Evolutionary conservation across 2,797 vertebrate genomes (phyloP), one percentile per base, ranked within the genome.

Genomic region (Diplodus sargus): DNA sequence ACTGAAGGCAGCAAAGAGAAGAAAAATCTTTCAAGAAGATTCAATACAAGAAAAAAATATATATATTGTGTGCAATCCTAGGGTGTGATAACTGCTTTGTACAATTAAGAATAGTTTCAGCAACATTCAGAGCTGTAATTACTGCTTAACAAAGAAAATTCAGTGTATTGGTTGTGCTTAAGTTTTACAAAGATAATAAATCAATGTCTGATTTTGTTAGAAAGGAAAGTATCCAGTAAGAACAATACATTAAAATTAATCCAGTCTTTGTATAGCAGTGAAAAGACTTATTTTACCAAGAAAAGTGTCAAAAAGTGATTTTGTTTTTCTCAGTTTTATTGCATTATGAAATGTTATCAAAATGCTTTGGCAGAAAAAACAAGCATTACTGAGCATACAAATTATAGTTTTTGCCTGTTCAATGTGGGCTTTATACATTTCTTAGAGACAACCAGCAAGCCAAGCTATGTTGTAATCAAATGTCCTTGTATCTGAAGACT

Each of bases 161-260:
- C 5, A 25, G 45, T 75, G 4, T 52, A 45, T 39, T 61, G 16
- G 34, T 57, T 51, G 30, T 61, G 61, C n/a, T 60, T 22, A 9
- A 58, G 62, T 48, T 73, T 18, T 17, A 20, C 22, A 52, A 23
- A 74, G 15, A 62, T 43, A 79, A 65, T 48, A 58, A 51, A 79
- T 65, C 5, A 18, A 25, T 25, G 22, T 64, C n/a, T 45, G 43
- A 49, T 28, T 70, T 45, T 64, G 66, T 78, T 25, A 12, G n/a
- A n/a, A n/a, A n/a, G 3, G 53, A 77, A 57, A 65, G 45, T n/a
- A 5, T 30, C 47, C 22, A 34, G 34, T 30, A 45, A 17, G 67
- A 60, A 80, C 25, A 64, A 58, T 48, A 53, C 4, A 43, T 43
- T 48, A 6, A 12, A 66, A 60, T 60, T 7, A 54, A 65, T 43